Conservation (phyloP, 2,888 invertebrate species). For the Ophion obscuratus region DNA sequence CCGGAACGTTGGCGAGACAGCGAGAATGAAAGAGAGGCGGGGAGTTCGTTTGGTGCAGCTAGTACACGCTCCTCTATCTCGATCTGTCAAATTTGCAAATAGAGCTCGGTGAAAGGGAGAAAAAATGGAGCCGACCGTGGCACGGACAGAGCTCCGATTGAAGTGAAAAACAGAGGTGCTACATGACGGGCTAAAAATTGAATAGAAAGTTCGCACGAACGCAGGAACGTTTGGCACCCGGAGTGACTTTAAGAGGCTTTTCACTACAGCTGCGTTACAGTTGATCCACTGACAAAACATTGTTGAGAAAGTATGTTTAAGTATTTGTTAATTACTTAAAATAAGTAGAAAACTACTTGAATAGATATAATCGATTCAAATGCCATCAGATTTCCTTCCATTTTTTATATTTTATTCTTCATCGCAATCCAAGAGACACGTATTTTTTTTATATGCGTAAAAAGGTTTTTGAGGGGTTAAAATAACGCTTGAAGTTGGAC, state of each 20-base stretch:
- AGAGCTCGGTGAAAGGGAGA: conserved; percentile 54
- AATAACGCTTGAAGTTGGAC: too few relatives aligned
- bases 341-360: too few relatives aligned
- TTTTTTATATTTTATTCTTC: too few relatives aligned
- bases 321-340: too few relatives aligned
- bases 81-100: conserved; percentile 65
- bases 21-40: conserved; percentile 19
- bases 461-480: too few relatives aligned
- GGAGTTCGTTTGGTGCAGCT: conserved; percentile 65
- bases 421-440: too few relatives aligned
- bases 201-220: conserved; percentile 24
- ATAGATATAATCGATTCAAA: too few relatives aligned
- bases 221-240: not conserved
- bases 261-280: too few relatives aligned
- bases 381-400: too few relatives aligned
- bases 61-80: conserved; percentile 32
- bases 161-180: conserved; percentile 43
- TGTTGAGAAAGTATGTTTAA: too few relatives aligned
- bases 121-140: conserved; percentile 61
- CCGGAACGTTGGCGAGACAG: conserved; percentile 36
- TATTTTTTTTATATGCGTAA: too few relatives aligned
- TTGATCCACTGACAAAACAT: too few relatives aligned
- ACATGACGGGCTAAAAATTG: conserved; percentile 15
- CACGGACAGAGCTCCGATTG: conserved; percentile 38
- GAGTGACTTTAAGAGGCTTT: not conserved